These are phyloP conservation scores for Calephelis virginiensis DNA, from an alignment of 1,140 invertebrate genomes.

Conservation along the genomic window DNA sequence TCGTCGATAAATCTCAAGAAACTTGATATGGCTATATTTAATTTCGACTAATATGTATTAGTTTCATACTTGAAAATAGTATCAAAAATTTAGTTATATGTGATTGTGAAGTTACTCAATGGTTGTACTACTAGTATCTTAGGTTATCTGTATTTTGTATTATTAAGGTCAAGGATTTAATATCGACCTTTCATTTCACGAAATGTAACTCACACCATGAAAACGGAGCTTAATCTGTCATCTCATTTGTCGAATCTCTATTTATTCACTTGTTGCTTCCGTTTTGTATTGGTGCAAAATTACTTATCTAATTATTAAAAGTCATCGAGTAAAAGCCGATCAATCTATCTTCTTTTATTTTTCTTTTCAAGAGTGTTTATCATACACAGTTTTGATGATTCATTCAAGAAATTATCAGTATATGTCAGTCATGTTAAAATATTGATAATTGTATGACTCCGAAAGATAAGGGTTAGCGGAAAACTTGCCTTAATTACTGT, in stretches of 20 bases:
- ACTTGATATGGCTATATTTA: too few species aligned
- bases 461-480: too few species aligned
- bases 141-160: too few species aligned
- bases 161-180: too few species aligned
- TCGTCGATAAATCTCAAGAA: too few species aligned
- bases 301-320: conserved; percentile 14
- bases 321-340: conserved; percentile 8
- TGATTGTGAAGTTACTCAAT: too few species aligned
- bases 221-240: conserved; percentile 19
- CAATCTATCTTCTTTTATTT: neutral
- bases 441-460: neutral
- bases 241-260: conserved; percentile 58
- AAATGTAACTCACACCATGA: neutral
- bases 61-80: too few species aligned
- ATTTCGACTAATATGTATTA: too few species aligned
- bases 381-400: neutral
- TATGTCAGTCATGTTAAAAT: neutral
- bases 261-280: conserved; percentile 29
- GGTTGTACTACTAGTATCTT: too few species aligned
- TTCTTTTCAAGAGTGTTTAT: neutral
- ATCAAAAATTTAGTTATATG: too few species aligned
- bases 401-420: neutral
- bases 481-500: too few species aligned
- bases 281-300: conserved; percentile 16
- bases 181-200: too few species aligned